These are phyloP conservation scores for Watsonalla cultraria DNA, from an alignment of 2,888 invertebrate species.

Conservation along the genomic window DNA sequence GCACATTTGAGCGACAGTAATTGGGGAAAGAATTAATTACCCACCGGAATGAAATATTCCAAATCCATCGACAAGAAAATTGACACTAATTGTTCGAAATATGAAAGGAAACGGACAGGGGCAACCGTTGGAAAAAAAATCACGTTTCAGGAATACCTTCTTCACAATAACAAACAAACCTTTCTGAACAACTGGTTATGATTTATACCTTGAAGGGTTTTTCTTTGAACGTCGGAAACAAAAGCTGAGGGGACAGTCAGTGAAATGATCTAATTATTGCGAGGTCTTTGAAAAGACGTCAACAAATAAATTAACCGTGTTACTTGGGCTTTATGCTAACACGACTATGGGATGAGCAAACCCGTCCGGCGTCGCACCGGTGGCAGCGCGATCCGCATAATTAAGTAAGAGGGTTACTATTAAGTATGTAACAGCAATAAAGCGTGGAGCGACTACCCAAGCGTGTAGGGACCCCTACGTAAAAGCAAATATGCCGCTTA, in stretches of 20 bases:
- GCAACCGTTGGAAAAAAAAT: constrained; percentile 35
- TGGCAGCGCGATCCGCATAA: constrained; percentile 63
- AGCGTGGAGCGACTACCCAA: constrained; percentile 47
- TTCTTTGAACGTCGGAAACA: constrained; percentile 12
- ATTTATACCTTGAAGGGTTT: constrained; percentile 5
- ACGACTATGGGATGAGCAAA: constrained; percentile 40
- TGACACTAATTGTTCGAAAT: constrained; percentile 46
- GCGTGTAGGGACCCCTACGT: constrained; percentile 42
- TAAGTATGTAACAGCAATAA: constrained; percentile 73
- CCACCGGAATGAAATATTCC: constrained; percentile 33
- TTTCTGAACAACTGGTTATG: constrained; percentile 10
- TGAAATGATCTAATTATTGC: constrained; percentile 40
- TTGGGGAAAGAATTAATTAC: constrained; percentile 35
- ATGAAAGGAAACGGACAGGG: constrained; percentile 35
- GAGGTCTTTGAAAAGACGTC: constrained; percentile 42
- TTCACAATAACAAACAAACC: constrained; percentile 13
- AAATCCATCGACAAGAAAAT: constrained; percentile 34
- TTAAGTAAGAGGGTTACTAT: constrained; percentile 72
- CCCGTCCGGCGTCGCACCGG: constrained; percentile 44
- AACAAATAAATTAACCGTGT: constrained; percentile 63
- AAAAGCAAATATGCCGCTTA: constrained; percentile 55
- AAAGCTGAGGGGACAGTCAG: constrained; percentile 19
- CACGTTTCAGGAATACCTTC: constrained; percentile 21
- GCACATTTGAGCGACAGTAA: constrained; percentile 25
- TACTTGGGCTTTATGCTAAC: constrained; percentile 55